Conservation (phyloP, 1,140 invertebrate genomes). For the Tetramorium parvispinum region DNA sequence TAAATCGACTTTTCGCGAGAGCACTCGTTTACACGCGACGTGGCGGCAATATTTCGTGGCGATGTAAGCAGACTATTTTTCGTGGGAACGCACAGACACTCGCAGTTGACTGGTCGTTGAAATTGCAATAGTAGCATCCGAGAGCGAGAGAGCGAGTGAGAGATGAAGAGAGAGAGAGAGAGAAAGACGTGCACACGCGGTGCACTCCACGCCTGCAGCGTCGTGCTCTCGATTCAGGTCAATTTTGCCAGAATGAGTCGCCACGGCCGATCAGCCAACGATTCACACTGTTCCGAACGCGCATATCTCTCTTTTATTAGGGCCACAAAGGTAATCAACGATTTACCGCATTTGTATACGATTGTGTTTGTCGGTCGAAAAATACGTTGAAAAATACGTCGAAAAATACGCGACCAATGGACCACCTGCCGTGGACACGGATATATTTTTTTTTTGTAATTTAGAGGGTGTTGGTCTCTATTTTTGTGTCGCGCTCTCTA, state of each 20-base stretch:
- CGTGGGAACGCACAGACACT: conserved; percentile 51
- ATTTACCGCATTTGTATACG: conserved; percentile 56
- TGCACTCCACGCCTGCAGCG: conserved; percentile 17
- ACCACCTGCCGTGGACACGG: conserved; percentile 30
- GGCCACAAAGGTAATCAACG: conserved; percentile 52
- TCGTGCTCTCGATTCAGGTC: conserved; percentile 33
- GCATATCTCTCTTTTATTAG: conserved; percentile 48
- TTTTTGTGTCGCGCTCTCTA: conserved; percentile 20
- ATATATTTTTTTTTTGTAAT: conserved; percentile 40
- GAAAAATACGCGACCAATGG: conserved; percentile 32
- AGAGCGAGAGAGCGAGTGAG: not conserved
- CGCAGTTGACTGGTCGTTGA: conserved; percentile 52
- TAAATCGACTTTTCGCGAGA: conserved; percentile 49
- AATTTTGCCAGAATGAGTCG: conserved; percentile 47
- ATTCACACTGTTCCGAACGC: conserved; percentile 21
- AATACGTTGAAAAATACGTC: conserved; percentile 37
- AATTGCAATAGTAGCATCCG: conserved; percentile 16
- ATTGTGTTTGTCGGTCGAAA: conserved; percentile 26
- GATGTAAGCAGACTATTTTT: conserved; percentile 59
- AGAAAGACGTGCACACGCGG: not conserved
- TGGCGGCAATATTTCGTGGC: conserved; percentile 45
- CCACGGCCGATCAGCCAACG: conserved; percentile 30
- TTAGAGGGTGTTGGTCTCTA: conserved; percentile 13
- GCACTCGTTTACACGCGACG: conserved; percentile 48
- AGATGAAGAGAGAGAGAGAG: not conserved